Evolutionary conservation across 2,888 invertebrate genomes (phyloP).

Genomic region (Hirtodrosophila duncani): DNA sequence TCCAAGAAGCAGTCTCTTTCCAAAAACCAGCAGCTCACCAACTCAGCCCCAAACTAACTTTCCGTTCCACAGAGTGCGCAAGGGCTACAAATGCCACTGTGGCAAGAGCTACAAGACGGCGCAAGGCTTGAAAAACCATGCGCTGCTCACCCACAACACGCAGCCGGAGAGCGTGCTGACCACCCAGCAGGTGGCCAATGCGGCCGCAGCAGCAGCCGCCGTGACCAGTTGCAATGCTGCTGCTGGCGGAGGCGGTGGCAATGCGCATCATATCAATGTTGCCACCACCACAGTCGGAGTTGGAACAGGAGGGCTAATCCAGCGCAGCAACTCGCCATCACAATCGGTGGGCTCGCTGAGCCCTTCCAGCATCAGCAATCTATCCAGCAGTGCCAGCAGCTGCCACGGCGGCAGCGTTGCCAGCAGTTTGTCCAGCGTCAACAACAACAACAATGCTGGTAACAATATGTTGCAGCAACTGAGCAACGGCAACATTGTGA

Average conservation of each 20-base stretch:
- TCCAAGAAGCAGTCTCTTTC: too few species aligned
- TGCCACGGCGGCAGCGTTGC: slow-evolving; percentile 67
- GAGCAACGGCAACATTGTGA: slow-evolving; percentile 58
- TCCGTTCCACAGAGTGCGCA: slow-evolving; percentile 82
- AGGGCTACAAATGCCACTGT: slow-evolving; percentile 90
- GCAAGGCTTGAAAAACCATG: slow-evolving; percentile 87
- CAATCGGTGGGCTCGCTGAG: slow-evolving; percentile 77
- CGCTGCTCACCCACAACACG: slow-evolving; percentile 78
- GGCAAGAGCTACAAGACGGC: slow-evolving; percentile 91
- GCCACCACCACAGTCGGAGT: slow-evolving; percentile 19
- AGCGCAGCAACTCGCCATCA: slow-evolving; percentile 77
- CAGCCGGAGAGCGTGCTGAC: slow-evolving; percentile 74
- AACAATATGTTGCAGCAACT: slow-evolving; percentile 58
- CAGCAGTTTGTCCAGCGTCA: slow-evolving; percentile 56
- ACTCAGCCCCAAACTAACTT: slow-evolving; percentile 22
- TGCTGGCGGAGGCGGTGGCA: slow-evolving; percentile 16
- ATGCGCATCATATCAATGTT: slow-evolving; percentile 1
- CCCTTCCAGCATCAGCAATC: slow-evolving; percentile 78
- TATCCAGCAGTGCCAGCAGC: slow-evolving; percentile 78
- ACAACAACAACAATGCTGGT: slow-evolving; percentile 40
- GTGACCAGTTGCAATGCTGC: slow-evolving; percentile 10
- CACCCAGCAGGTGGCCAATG: slow-evolving; percentile 66
- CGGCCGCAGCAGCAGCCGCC: slow-evolving; percentile 29
- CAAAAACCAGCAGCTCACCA: too few species aligned
- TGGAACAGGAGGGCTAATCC: slow-evolving; percentile 43